A percentile compares a stretch with the other conserved stretches of the same genome.
Conservation (phyloP, 2,888 invertebrate species). For the Eupsilia transversa region DNA sequence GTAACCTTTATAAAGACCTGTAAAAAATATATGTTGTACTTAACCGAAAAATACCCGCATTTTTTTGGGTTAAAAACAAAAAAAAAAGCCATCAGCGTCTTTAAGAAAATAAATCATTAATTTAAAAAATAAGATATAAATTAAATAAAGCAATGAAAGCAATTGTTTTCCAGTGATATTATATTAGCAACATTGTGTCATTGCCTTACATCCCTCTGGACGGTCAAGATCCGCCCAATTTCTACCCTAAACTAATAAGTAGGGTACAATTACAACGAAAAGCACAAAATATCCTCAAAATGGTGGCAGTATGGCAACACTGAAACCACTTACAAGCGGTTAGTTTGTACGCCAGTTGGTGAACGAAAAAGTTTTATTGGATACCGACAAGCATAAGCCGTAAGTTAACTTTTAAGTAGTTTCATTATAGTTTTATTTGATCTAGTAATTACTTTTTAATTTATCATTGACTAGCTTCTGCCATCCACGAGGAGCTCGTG, state of each 20-base stretch:
- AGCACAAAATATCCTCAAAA: slow-evolving; percentile 26
- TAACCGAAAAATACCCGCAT: no score
- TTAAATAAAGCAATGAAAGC: neutral
- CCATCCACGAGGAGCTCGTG: no score
- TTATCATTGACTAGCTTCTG: no score
- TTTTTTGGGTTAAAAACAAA: no score
- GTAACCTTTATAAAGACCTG: no score
- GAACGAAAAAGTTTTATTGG: slow-evolving; percentile 43
- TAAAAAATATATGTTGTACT: no score
- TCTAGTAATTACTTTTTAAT: neutral
- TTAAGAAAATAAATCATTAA: neutral
- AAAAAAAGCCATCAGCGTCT: no score
- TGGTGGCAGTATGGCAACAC: slow-evolving; percentile 14
- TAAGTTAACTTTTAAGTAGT: slow-evolving; percentile 28
- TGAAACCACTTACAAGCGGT: slow-evolving; percentile 37
- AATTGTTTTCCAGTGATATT: neutral
- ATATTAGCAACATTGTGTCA: slow-evolving; percentile 17
- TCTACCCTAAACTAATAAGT: slow-evolving; percentile 33
- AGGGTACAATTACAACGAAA: slow-evolving; percentile 15
- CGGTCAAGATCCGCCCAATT: neutral
- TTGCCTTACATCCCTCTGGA: neutral
- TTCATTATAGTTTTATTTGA: slow-evolving; percentile 23
- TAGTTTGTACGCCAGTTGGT: slow-evolving; percentile 30
- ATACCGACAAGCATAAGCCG: slow-evolving; percentile 14
- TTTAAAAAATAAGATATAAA: neutral